Percentiles rank a stretch among this genome's conserved stretches.
These are phyloP conservation scores for Glaucomys volans DNA, from an alignment of 2,113 vertebrate species.

Conservation along the genomic window DNA sequence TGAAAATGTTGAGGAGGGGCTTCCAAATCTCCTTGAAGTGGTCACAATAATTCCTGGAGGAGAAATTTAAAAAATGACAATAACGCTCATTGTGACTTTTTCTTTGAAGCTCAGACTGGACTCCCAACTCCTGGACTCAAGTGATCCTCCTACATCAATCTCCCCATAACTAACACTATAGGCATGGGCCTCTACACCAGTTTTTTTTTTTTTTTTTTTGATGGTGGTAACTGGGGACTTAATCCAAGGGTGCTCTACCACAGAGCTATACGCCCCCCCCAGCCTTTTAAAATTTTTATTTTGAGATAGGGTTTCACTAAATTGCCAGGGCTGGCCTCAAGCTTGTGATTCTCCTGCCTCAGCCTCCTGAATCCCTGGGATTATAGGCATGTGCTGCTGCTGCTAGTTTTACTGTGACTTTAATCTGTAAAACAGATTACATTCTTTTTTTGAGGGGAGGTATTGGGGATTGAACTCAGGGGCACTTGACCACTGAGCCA, in stretches of 20 bases:
- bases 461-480: too few species aligned
- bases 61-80: not conserved
- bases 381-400: too few species aligned
- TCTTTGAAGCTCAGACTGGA: not conserved
- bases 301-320: too few species aligned
- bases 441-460: not conserved
- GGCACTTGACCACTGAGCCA: too few species aligned
- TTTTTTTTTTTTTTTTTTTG: too few species aligned
- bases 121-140: not conserved
- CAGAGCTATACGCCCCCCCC: not conserved
- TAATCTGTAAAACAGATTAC: not conserved
- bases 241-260: not conserved
- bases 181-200: too few species aligned
- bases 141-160: too few species aligned
- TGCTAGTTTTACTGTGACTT: not conserved
- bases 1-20: not conserved
- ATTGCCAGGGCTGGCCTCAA: too few species aligned
- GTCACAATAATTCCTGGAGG: not conserved
- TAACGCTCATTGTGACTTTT: not conserved
- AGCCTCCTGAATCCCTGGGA: too few species aligned
- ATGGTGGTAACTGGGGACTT: too few species aligned
- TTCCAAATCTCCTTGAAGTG: not conserved
- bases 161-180: too few species aligned
- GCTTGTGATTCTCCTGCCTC: too few species aligned
- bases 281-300: not conserved